Conservation (phyloP, 2,797 vertebrate genomes). For the Chaetophractus vellerosus region DNA sequence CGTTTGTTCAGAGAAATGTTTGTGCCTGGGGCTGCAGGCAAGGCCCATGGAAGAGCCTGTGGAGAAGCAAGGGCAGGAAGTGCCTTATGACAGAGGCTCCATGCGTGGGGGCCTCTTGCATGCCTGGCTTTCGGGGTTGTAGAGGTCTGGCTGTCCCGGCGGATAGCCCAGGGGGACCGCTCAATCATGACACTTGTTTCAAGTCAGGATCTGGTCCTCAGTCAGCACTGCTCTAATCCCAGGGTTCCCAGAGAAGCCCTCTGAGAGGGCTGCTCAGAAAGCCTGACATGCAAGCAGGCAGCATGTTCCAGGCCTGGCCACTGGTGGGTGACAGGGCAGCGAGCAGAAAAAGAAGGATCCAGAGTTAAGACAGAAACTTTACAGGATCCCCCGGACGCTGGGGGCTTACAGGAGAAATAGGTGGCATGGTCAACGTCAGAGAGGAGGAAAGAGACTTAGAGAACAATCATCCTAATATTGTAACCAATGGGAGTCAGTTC, state of each 20-base stretch:
- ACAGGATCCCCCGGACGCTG: neutral
- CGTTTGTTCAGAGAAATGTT: rapidly evolving
- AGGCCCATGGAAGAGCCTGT: neutral
- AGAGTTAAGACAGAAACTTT: neutral
- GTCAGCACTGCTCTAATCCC: neutral
- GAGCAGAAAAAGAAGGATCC: neutral
- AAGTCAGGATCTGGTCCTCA: neutral
- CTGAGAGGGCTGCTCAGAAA: neutral
- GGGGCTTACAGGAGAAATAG: neutral
- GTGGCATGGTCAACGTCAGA: rapidly evolving
- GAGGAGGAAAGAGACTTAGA: neutral
- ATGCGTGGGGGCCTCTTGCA: rapidly evolving
- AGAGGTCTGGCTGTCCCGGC: neutral
- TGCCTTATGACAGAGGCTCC: neutral
- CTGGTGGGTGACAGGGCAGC: neutral
- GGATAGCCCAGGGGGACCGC: neutral
- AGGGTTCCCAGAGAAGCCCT: neutral
- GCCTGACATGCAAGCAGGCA: neutral
- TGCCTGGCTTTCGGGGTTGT: neutral
- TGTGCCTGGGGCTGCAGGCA: neutral
- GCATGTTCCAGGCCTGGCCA: neutral
- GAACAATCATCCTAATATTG: too few species aligned
- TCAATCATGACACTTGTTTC: neutral
- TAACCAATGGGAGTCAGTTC: rapidly evolving
- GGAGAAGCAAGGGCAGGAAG: neutral